Evolutionary conservation across 2,888 invertebrate species (phyloP), one percentile per base, ranked within the genome.

Genomic region (Stenchaetothrips biformis): DNA sequence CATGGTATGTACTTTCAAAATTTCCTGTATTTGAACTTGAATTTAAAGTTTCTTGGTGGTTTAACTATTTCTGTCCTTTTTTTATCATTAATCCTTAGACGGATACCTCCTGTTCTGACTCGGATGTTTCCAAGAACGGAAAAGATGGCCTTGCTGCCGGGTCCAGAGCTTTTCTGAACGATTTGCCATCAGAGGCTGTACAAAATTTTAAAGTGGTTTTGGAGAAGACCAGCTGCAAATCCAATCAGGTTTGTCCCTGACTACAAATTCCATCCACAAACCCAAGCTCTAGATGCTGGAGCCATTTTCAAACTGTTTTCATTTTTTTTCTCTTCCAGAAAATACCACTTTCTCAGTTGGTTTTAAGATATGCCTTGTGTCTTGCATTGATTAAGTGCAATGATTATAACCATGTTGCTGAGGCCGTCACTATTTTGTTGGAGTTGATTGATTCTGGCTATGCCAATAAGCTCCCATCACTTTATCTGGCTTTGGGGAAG

Each of bases 351-450:
- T 21, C 21, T 7, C 67, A 21, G 7, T 21, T 74, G 25, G 67
- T 74, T 21, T 7, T 74, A 21, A n/a, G 67, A 74, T 74, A 74
- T 74, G 21, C 67, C 1, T 74, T 74, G 11, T 74, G 67, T 8
- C 21, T 74, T 74, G 67, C 67, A n/a, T 21, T 74, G 25, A 74
- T 74, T 25, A 74, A 21, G 25, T 74, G 67, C 67, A 74, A 74
- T 74, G 67, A 21, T 7, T 74, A 74, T 25, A 21, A 74, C 7
- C 21, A 74, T 74, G 25, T 74, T 74, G 67, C 25, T 21, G 67
- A 74, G 11, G 67, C 67, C 9, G 67, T 25, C 11, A 25, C 21
- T 25, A 25, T 25, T 25, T 74, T 74, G 11, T 11, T n/a, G 25
- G 67, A 74, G 25, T 21, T 74, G 25, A 25, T 74, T 74, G 67